Conservation (phyloP, 2,888 invertebrate genomes). For the Agriopis leucophaearia region DNA sequence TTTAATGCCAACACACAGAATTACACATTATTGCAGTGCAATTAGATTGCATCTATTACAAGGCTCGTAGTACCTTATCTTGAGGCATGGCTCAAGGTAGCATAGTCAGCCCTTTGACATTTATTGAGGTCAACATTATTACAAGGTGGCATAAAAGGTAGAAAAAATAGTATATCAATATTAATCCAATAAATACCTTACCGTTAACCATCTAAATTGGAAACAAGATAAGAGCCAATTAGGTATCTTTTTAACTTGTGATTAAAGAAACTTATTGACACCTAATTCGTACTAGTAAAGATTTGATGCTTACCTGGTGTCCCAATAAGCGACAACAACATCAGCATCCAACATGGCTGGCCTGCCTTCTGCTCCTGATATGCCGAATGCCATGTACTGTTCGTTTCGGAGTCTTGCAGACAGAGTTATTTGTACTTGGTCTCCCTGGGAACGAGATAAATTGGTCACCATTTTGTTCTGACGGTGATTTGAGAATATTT, state of each 20-base stretch:
- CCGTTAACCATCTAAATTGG: not conserved
- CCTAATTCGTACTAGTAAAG: not conserved
- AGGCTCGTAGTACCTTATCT: too few species aligned
- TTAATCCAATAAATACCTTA: not conserved
- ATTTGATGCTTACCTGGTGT: slow-evolving; percentile 60
- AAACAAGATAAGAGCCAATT: not conserved
- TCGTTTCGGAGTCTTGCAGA: slow-evolving; percentile 92
- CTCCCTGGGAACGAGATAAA: slow-evolving; percentile 67
- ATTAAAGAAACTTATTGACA: too few species aligned
- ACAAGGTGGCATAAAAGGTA: too few species aligned
- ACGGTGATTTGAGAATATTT: not conserved
- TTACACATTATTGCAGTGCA: too few species aligned
- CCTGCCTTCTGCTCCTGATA: slow-evolving; percentile 91
- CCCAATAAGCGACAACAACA: slow-evolving; percentile 92
- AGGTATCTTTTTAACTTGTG: not conserved
- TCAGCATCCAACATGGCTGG: slow-evolving; percentile 94
- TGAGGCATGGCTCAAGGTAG: too few species aligned
- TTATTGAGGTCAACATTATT: too few species aligned
- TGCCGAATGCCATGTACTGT: slow-evolving; percentile 95
- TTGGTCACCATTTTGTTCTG: not conserved
- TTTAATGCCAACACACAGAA: too few species aligned
- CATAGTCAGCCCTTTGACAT: too few species aligned
- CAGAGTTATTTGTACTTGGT: slow-evolving; percentile 91
- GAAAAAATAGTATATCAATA: too few species aligned
- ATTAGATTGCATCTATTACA: too few species aligned